A percentile compares a stretch with the other conserved stretches of the same genome.
Conservation (phyloP, 1,140 invertebrate genomes). For the Luehdorfia chinensis region DNA sequence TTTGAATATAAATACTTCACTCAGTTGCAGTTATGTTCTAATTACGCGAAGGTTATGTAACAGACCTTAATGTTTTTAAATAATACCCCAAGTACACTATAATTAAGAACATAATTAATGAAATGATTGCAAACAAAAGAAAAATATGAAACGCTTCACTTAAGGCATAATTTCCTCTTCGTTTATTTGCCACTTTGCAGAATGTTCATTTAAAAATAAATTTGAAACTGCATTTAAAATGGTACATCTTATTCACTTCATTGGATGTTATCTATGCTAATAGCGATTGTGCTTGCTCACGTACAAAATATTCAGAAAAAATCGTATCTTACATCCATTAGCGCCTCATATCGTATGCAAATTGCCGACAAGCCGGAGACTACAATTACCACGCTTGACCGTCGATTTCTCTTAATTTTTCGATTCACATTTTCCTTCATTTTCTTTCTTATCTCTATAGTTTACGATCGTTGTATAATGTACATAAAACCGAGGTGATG, state of each 20-base stretch:
- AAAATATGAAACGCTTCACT: no score
- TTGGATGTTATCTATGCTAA: slow-evolving; percentile 57
- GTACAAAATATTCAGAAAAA: slow-evolving; percentile 54
- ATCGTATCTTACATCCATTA: slow-evolving; percentile 57
- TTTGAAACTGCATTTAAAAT: slow-evolving; percentile 23
- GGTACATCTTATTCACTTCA: slow-evolving; percentile 36
- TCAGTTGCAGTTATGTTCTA: no score
- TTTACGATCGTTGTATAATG: slow-evolving; percentile 51
- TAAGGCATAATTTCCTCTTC: no score
- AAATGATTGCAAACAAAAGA: no score
- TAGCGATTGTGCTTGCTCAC: slow-evolving; percentile 40
- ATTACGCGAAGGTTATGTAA: no score
- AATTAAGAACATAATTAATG: no score
- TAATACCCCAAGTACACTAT: no score
- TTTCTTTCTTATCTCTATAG: slow-evolving; percentile 52
- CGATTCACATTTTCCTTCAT: slow-evolving; percentile 40
- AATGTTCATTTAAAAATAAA: slow-evolving; percentile 16
- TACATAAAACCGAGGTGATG: slow-evolving; percentile 54
- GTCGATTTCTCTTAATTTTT: slow-evolving; percentile 58
- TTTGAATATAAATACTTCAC: no score
- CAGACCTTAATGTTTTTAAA: no score
- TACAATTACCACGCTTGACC: slow-evolving; percentile 50
- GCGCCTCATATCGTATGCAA: slow-evolving; percentile 67
- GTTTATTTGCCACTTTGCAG: no score
- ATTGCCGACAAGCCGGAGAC: slow-evolving; percentile 43